These are phyloP conservation scores for Tenthredo distinguenda DNA, from an alignment of 2,888 invertebrate species.

Conservation along the genomic window DNA sequence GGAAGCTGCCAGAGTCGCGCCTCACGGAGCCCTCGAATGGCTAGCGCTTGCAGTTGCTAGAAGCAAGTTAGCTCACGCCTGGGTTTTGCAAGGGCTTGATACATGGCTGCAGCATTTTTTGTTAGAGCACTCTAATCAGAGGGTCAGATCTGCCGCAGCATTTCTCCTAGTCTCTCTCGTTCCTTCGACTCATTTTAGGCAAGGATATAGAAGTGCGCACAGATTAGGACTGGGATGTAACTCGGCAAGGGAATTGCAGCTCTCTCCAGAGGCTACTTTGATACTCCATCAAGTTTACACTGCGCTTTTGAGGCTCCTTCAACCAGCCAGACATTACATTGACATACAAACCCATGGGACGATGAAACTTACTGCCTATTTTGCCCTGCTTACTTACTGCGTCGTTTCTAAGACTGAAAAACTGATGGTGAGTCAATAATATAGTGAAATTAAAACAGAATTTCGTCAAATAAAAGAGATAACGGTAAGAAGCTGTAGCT, in stretches of 20 bases:
- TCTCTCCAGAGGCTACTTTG: conserved; percentile 81
- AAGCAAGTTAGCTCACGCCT: conserved; percentile 93
- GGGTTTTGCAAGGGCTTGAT: conserved; percentile 95
- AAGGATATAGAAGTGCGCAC: conserved; percentile 86
- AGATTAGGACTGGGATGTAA: conserved; percentile 81
- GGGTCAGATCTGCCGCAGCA: conserved; percentile 95
- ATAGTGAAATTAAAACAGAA: conserved; percentile 65
- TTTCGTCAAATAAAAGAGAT: not conserved
- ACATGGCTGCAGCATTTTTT: conserved; percentile 95
- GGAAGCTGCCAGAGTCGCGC: conserved; percentile 94
- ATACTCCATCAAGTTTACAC: conserved; percentile 86
- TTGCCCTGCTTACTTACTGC: conserved; percentile 95
- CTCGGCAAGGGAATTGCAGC: conserved; percentile 78
- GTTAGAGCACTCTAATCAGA: conserved; percentile 90
- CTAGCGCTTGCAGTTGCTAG: conserved; percentile 87
- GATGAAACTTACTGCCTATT: conserved; percentile 95
- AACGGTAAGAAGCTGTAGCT: no score
- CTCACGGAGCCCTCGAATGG: conserved; percentile 96
- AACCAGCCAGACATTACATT: conserved; percentile 91
- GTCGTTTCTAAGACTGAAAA: conserved; percentile 95
- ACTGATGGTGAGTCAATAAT: conserved; percentile 85
- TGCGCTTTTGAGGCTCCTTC: conserved; percentile 86
- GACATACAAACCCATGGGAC: conserved; percentile 93
- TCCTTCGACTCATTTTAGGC: conserved; percentile 94
- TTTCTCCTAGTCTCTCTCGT: conserved; percentile 93